A percentile compares a stretch with the other conserved stretches of the same genome.
Conservation (phyloP, 1,140 invertebrate species). For the Ectropis grisescens region DNA sequence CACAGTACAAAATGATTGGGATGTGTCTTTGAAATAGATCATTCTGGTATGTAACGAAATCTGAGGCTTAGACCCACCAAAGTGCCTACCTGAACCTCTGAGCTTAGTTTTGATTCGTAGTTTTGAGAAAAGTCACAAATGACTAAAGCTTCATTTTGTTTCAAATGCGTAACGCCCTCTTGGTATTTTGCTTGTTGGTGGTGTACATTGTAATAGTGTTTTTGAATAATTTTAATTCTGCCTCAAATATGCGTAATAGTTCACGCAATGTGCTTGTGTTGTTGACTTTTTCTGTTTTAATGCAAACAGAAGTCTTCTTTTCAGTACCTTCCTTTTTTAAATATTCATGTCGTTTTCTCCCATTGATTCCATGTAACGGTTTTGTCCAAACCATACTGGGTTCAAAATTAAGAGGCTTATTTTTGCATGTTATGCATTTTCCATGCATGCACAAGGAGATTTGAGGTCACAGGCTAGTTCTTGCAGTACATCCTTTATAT, state of each 20-base stretch:
- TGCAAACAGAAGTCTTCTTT: too few relatives aligned
- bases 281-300: neutral
- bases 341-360: neutral
- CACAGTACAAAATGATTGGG: slow-evolving; percentile 13
- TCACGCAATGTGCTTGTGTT: slow-evolving; percentile 3
- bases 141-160: slow-evolving; percentile 9
- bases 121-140: slow-evolving; percentile 14
- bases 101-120: slow-evolving; percentile 7
- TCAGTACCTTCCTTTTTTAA: neutral
- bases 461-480: too few relatives aligned
- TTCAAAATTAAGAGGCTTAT: neutral
- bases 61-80: slow-evolving; percentile 13
- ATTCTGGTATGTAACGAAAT: slow-evolving; percentile 12
- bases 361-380: neutral
- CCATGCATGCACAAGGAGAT: slow-evolving; percentile 2
- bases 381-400: neutral
- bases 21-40: slow-evolving; percentile 6
- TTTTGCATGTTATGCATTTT: neutral
- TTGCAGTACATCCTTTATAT: too few relatives aligned
- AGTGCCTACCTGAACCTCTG: slow-evolving; percentile 12
- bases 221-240: slow-evolving; percentile 8
- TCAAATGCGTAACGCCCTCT: too few relatives aligned
- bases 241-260: slow-evolving; percentile 6
- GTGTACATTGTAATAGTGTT: slow-evolving; percentile 9
- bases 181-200: slow-evolving; percentile 11